Conservation (phyloP, 2,797 vertebrate species). For the Molossus alvarezi region DNA sequence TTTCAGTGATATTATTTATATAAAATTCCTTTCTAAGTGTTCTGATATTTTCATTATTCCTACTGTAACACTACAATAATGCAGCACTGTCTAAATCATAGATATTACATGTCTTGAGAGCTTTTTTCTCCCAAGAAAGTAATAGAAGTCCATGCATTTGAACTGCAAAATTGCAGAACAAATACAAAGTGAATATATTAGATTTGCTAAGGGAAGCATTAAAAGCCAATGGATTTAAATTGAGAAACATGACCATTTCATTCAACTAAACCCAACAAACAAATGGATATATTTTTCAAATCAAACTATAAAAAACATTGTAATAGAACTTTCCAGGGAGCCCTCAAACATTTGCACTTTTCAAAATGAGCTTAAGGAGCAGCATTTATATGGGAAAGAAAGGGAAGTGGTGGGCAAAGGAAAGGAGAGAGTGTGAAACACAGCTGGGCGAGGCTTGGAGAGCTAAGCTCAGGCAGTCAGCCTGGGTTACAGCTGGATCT, state of each 20-base stretch:
- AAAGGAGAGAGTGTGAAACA: neutral
- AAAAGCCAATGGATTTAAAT: slow-evolving; percentile 32
- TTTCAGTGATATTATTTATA: neutral
- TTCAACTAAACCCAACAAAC: neutral
- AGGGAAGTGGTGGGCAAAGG: neutral
- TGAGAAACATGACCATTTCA: neutral
- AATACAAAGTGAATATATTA: slow-evolving; percentile 27
- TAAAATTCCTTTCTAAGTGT: slow-evolving; percentile 19
- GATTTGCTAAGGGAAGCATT: slow-evolving; percentile 54
- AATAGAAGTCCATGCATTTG: slow-evolving; percentile 40
- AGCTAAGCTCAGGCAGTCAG: neutral
- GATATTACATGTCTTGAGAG: slow-evolving; percentile 18
- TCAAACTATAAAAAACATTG: neutral
- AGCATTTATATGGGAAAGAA: neutral
- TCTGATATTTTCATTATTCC: slow-evolving; percentile 46
- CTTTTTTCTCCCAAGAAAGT: neutral
- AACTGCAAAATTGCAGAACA: slow-evolving; percentile 42
- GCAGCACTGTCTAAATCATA: neutral
- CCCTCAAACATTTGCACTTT: neutral
- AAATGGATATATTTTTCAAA: slow-evolving; percentile 24
- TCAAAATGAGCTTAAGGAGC: neutral
- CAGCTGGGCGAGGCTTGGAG: neutral
- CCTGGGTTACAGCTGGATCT: neutral
- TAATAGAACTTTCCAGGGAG: neutral
- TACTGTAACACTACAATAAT: neutral